Evolutionary conservation across 2,888 invertebrate genomes (phyloP), one percentile per base, ranked within the genome.

Genomic region (Nomada ruficornis): DNA sequence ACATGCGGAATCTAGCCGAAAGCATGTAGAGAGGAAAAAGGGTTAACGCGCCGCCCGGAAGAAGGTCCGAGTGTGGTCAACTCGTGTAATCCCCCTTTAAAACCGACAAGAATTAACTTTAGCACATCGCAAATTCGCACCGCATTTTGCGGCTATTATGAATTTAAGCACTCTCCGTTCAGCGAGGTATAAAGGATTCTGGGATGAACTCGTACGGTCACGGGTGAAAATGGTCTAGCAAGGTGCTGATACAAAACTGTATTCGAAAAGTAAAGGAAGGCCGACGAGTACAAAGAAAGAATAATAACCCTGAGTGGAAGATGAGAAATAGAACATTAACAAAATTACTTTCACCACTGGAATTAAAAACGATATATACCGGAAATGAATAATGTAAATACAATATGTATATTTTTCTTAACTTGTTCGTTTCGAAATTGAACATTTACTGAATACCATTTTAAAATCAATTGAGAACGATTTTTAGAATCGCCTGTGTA

Each of bases 91-190:
- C 90, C 92, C 82, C 88, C 86, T 89, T 88, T 89, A 91, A 91
- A 91, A 89, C 89, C 90, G 88, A 82, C 82, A 85, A 88, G 91
- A 90, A 91, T 91, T 90, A 91, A 91, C 90, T 90, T 90, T 86
- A 88, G 88, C 89, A 89, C 90, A 88, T 91, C 91, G 89, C 91
- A 91, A 91, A 91, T 92, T 91, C 91, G 89, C 91, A 89, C 90
- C 90, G 88, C 90, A 92, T 91, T 92, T 90, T 88, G 87, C 87
- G 88, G 89, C 91, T 86, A 89, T 91, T 90, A 92, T 91, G 91
- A 91, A 91, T 92, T 91, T 89, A 91, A 92, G 90, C 89, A 86
- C 74, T 77, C 84, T 68, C 72, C 68, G 60, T 74, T 74, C 67
- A 73, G 73, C 63, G 80, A 86, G 84, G 86, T 88, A 83, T 78